Evolutionary conservation across 2,113 vertebrate genomes (phyloP), one percentile per base, ranked within the genome.

Genomic region (Boleophthalmus pectinirostris): DNA sequence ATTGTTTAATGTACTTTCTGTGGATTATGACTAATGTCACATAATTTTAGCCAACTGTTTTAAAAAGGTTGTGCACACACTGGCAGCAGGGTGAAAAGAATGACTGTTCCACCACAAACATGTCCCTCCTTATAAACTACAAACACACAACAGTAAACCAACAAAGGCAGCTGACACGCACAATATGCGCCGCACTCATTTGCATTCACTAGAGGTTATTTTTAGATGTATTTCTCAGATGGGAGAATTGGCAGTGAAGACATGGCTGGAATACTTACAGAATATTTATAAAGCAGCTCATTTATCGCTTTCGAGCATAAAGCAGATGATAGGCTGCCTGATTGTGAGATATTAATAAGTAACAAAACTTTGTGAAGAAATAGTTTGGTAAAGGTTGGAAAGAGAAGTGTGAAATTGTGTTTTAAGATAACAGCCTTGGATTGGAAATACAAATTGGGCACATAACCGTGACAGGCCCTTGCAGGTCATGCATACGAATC

Each of bases 401-500:
- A 66, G 49, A 78, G 73, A 53, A 74, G 7, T 11, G 47, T 49
- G 33, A 58, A 20, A 29, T 20, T 76, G 25, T 33, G 69, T 67
- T 74, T 72, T 57, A 65, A 35, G 68, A 45, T 66, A 47, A 53
- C 20, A 2, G 46, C 25, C 68, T n/a, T 5, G 38, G 69, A 51
- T 70, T 53, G 53, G 20, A 16, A 68, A 25, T 29, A 25, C 5
- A 77, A 72, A 63, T 10, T 58, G 12, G 20, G 20, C 4, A 49
- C 57, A 57, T 60, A 75, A 60, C n/a, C 46, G 20, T 65, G 16
- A 73, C 43, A 54, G 46, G 53, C 72, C 61, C 47, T 61, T 23
- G 5, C n/a, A 69, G 54, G 68, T 80, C 63, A 70, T 49, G 75
- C 24, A 58, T 51, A 74, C 69, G 63, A 81, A 72, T 38, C 38